Evolutionary conservation across 53 echinoderm and acorn worm species (phyloP), one percentile per base, ranked within the genome.

Genomic region (Holothuria scabra): DNA sequence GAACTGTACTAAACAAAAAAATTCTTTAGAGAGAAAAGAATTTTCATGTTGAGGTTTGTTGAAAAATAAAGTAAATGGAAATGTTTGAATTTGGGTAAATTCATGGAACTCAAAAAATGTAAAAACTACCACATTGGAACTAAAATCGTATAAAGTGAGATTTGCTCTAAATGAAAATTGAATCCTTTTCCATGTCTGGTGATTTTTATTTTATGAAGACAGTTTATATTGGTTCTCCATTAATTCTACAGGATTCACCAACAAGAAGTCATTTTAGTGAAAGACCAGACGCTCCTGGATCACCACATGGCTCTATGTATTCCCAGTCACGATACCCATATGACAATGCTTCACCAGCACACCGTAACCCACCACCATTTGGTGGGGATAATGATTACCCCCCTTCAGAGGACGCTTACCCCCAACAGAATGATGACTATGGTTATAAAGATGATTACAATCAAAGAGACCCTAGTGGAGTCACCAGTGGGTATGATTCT

Each of bases 301-400:
- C 76, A 56, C 76, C 76, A 26, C 76, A 56, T 25, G 38, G 76
- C 56, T 76, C 79, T 12, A 60, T n/a, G 3, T 44, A 25, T 46
- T 46, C 69, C 3, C 16, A 16, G 18, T 18, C 52, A 16, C 14
- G 16, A 18, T 52, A 52, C 4, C 18, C 52, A 52, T 66, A 80
- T 48, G 79, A 56, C 1, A 80, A 80, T 46, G 30, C 86, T 25
- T 22, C 76, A 7, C 80, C 86, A 66, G 86, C 65, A 3, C 74
- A 80, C 44, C 79, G 86, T 31, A 86, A 86, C 67, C 86, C 79
- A 29, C 86, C 86, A n/a, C 86, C 78, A 3, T 30, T 56, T 33
- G 84, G 56, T 41, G 74, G 79, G 57, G 88, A 81, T 70, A 59
- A 81, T 38, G 91, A 91, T 7, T 81, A 88, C 31, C 85, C 90